Evolutionary conservation across 2,113 vertebrate species (phyloP).

Genomic region (Haemorhous mexicanus): DNA sequence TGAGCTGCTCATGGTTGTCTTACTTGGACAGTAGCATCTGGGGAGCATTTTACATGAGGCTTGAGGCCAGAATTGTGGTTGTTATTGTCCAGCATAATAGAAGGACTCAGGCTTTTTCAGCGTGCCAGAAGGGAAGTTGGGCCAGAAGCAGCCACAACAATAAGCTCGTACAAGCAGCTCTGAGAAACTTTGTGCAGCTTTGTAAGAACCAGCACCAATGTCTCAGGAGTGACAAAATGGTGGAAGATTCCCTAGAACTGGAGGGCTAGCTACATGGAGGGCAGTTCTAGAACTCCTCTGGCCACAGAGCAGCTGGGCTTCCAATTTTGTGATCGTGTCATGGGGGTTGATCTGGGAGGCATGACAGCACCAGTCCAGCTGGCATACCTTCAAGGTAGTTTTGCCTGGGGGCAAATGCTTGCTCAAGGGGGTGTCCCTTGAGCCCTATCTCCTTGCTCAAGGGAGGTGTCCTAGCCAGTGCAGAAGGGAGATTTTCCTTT

Average conservation of each 20-base stretch:
- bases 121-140: background rate
- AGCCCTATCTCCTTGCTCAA: background rate
- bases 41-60: background rate
- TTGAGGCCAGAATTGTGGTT: background rate
- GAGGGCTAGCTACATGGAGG: background rate
- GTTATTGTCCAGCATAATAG: background rate
- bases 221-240: background rate
- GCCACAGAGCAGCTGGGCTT: background rate
- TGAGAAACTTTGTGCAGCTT: background rate
- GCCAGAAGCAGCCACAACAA: background rate
- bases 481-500: background rate
- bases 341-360: background rate
- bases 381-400: background rate
- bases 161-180: background rate
- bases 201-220: background rate
- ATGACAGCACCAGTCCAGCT: background rate
- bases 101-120: background rate
- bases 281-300: background rate
- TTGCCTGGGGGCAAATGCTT: background rate
- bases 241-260: background rate
- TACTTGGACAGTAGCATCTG: background rate
- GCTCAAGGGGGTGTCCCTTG: background rate
- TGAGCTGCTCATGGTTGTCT: background rate
- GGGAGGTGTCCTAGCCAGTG: background rate
- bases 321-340: background rate